Conservation (phyloP, 2,797 vertebrate species). For the Agapornis canus region DNA sequence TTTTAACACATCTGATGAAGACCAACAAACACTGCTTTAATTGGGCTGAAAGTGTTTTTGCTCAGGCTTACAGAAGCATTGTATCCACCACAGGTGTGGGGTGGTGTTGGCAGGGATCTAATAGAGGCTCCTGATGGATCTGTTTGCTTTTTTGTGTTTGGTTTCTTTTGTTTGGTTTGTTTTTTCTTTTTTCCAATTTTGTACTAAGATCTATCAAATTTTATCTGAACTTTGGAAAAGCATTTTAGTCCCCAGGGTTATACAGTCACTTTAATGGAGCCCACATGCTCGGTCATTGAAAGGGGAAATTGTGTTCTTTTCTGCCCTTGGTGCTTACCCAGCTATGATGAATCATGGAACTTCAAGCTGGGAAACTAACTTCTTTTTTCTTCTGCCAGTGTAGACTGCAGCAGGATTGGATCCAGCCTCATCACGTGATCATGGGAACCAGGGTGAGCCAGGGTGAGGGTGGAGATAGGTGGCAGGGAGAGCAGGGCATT, state of each 20-base stretch:
- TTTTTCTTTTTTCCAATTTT: not conserved
- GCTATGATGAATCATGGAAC: not conserved
- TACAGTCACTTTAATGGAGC: not conserved
- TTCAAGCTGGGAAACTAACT: not conserved
- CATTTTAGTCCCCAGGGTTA: not conserved
- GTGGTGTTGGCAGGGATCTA: not conserved
- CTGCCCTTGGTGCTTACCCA: not conserved
- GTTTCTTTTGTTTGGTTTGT: not conserved
- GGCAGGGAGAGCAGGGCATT: not conserved
- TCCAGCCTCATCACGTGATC: not conserved
- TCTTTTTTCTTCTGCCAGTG: not conserved
- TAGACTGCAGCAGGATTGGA: not conserved
- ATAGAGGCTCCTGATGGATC: not conserved
- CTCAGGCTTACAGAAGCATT: not conserved
- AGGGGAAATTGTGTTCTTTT: not conserved
- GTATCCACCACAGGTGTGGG: not conserved
- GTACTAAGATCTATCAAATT: not conserved
- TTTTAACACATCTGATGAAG: not conserved
- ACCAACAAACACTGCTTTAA: not conserved
- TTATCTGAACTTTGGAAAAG: not conserved
- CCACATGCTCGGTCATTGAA: not conserved
- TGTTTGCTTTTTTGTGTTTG: not conserved
- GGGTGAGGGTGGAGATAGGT: not conserved
- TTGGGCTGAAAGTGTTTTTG: not conserved
- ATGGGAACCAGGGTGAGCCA: not conserved